Evolutionary conservation across 2,797 vertebrate genomes (phyloP), one percentile per base, ranked within the genome.

Genomic region (Coendou prehensilis): DNA sequence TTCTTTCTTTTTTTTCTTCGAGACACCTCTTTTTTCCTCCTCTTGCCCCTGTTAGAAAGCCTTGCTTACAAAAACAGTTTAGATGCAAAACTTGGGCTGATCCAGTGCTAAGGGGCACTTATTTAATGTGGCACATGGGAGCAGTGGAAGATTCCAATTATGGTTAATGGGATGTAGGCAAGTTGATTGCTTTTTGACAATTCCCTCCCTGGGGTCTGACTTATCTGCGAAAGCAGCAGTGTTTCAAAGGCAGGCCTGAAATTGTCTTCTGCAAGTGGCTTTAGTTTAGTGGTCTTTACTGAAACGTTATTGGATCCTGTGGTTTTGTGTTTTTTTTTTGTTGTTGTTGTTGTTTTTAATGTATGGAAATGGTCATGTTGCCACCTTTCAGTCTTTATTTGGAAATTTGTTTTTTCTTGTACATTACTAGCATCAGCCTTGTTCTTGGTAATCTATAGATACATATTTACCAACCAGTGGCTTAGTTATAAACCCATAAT

Each of bases 151-250:
- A 87, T 86, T 83, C 63, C 91, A 89, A 20, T 93, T 57, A 69
- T 20, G 69, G 83, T 71, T 96, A 91, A 81, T 89, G 93, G 82
- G 64, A 50, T 93, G 87, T 69, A 75, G 71, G 37, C 37, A 78
- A 75, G 50, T 71, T 82, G 93, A 37, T 78, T 75, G 78, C 50
- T 17, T 87, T 95, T 61, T 93, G 95, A 85, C 37, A 37, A 0
- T 59, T 91, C 75, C 64, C 75, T 81, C 71, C 47, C 93, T 45
- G 95, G 93, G 37, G 23, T 41, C 86, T 57, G 30, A 0, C 56
- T 75, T 86, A 52, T 71, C 89, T 37, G 13, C 8, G 26, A 69
- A 69, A 54, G 37, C 59, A 83, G 23, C 2, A 2, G 17, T 57
- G 8, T 71, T 71, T 76, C 69, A 78, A 30, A 94, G 52, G 52